A percentile compares a stretch with the other conserved stretches of the same genome.
Evolutionary conservation across 2,888 invertebrate species (phyloP).

Genomic region (Oligia strigilis): DNA sequence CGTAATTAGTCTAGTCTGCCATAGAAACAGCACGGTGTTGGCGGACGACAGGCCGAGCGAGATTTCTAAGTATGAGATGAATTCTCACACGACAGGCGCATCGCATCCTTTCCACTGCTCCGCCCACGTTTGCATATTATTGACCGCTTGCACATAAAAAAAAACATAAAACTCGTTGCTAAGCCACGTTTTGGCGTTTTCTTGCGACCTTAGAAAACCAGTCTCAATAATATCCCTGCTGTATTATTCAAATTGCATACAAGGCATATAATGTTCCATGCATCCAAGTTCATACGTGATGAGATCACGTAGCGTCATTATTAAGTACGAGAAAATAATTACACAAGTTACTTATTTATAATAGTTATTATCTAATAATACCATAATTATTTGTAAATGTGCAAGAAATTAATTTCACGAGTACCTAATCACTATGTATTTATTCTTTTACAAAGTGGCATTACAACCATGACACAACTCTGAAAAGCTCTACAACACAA

Average conservation of each 20-base stretch:
- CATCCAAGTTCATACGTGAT: conserved; percentile 72
- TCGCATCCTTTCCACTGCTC: conserved; percentile 64
- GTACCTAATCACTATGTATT: conserved; percentile 29
- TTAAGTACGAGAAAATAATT: conserved; percentile 69
- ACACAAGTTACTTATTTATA: conserved; percentile 35
- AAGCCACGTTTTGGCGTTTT: conserved; percentile 32
- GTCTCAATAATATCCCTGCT: conserved; percentile 25
- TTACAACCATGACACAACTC: conserved; percentile 37
- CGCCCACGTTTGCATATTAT: conserved; percentile 65
- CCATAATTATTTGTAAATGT: conserved; percentile 21
- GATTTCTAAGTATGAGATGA: conserved; percentile 71
- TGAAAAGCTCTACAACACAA: conserved; percentile 32
- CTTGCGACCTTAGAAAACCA: conserved; percentile 39
- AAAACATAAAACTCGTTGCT: conserved; percentile 18
- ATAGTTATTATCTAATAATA: not conserved
- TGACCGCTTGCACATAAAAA: conserved; percentile 37
- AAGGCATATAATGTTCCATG: conserved; percentile 34
- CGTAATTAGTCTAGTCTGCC: conserved; percentile 79
- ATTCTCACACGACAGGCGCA: conserved; percentile 73
- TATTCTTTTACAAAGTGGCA: conserved; percentile 24
- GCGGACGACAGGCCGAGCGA: conserved; percentile 65
- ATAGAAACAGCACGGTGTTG: conserved; percentile 65
- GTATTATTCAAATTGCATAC: conserved; percentile 24
- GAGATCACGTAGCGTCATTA: conserved; percentile 72
- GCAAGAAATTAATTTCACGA: conserved; percentile 53